A percentile compares a stretch with the other conserved stretches of the same genome.
Evolutionary conservation across 2,113 vertebrate genomes (phyloP).

Genomic region (Mungos mungo): DNA sequence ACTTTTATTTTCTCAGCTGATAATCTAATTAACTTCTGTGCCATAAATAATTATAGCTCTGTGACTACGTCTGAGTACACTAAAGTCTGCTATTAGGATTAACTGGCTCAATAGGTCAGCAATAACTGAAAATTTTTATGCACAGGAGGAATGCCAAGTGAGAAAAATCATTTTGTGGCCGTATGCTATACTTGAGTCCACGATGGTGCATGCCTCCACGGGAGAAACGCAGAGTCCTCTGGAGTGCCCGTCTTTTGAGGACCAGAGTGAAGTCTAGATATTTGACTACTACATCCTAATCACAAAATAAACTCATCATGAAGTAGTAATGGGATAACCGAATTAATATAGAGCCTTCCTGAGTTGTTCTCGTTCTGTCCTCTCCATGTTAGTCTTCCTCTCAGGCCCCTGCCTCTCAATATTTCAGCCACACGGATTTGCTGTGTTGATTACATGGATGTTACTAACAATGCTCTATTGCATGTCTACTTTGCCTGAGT

Average conservation of each 20-base stretch:
- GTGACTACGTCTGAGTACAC: background rate
- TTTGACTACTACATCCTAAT: background rate
- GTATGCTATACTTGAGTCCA: too few species aligned
- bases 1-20: background rate
- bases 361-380: background rate
- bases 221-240: background rate
- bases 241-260: background rate
- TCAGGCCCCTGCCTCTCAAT: rapidly evolving
- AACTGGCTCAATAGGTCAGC: background rate
- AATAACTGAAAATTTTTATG: background rate
- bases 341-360: background rate
- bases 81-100: background rate
- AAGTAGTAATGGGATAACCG: background rate
- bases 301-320: background rate
- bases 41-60: background rate
- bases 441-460: background rate
- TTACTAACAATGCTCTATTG: background rate
- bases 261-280: background rate
- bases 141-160: background rate
- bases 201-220: background rate
- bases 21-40: background rate
- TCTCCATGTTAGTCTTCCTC: background rate
- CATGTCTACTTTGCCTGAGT: background rate
- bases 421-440: background rate
- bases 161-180: background rate